Evolutionary conservation across 2,113 vertebrate species (phyloP), one percentile per base, ranked within the genome.

Genomic region (Chrysochloris asiatica): DNA sequence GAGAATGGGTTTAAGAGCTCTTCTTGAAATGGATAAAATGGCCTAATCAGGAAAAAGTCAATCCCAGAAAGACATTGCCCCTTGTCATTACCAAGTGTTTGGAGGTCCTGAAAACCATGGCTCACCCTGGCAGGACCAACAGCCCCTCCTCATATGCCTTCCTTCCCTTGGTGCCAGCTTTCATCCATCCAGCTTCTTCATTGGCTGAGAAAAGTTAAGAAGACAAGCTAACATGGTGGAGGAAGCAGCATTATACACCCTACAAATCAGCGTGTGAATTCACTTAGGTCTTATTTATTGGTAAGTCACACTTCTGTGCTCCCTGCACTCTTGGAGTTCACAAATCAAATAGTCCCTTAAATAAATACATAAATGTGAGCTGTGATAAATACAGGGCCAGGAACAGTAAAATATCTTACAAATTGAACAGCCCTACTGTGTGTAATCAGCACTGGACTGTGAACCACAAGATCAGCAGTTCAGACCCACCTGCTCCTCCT

Each of bases 161-260:
- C 8, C 6, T 1, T 28, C 8, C 36, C 30, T 33, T 13, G 41
- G 28, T 30, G 10, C 36, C 36, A 1, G 0, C 19, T 19, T 72
- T 33, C 8, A 41, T 8, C 24, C 11, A 17, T 43, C 61, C 52
- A 50, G 71, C 41, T 72, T 77, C 63, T 79, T 65, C 41, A 41
- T 67, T 52, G 10, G 45, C 8, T n/a, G 26, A n/a, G 89, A 36
- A 71, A 83, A 72, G 11, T 48, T 41, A 30, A 91, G 52, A 30
- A 71, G 28, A 36, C 2, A 54, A 28, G 61, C 65, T 13, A 47
- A 73, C 72, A 52, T 19, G 17, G 14, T n/a, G 12, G 45, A 30
- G 24, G 30, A 61, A 78, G 54, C 9, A n/a, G 41, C 48, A 16
- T 22, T 65, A 41, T 4, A 33, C 72, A 12, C 12, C 81, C 47